Conservation (phyloP, 2,113 vertebrate genomes). For the Toxotes jaculatrix region DNA sequence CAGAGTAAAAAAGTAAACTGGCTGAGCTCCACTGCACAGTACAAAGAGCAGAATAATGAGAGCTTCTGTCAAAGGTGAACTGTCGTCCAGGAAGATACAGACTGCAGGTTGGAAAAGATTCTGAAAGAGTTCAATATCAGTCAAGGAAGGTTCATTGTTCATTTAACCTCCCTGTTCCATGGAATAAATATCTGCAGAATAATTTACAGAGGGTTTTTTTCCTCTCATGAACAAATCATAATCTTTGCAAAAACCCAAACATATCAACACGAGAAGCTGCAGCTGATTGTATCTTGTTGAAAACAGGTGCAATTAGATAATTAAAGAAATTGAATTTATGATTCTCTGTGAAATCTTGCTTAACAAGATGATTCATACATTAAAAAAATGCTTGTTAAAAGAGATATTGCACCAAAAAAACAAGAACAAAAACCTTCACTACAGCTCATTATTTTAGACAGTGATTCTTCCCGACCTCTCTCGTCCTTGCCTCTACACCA, state of each 20-base stretch:
- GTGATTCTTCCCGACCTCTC: slow-evolving; percentile 61
- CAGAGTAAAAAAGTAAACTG: slow-evolving; percentile 13
- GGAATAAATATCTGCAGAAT: slow-evolving; percentile 29
- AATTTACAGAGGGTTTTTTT: neutral
- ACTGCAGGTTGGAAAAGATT: slow-evolving; percentile 35
- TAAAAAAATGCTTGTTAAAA: slow-evolving; percentile 4
- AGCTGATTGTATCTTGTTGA: neutral
- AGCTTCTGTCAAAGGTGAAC: slow-evolving; percentile 38
- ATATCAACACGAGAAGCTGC: neutral
- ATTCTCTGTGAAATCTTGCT: neutral
- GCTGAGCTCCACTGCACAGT: slow-evolving; percentile 19
- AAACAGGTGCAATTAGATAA: slow-evolving; percentile 24
- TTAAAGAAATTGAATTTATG: neutral
- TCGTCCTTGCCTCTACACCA: slow-evolving; percentile 58
- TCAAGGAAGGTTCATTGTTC: slow-evolving; percentile 36
- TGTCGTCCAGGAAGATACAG: slow-evolving; percentile 39
- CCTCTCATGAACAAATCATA: slow-evolving; percentile 28
- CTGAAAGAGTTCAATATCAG: slow-evolving; percentile 40
- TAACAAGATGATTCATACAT: neutral
- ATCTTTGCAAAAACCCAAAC: slow-evolving; percentile 9
- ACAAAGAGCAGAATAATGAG: slow-evolving; percentile 55
- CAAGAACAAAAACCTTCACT: neutral
- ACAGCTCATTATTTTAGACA: slow-evolving; percentile 20
- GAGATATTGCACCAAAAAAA: neutral
- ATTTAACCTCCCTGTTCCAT: slow-evolving; percentile 37